Conservation (phyloP, 1,140 invertebrate species). For the Cotesia typhae region DNA sequence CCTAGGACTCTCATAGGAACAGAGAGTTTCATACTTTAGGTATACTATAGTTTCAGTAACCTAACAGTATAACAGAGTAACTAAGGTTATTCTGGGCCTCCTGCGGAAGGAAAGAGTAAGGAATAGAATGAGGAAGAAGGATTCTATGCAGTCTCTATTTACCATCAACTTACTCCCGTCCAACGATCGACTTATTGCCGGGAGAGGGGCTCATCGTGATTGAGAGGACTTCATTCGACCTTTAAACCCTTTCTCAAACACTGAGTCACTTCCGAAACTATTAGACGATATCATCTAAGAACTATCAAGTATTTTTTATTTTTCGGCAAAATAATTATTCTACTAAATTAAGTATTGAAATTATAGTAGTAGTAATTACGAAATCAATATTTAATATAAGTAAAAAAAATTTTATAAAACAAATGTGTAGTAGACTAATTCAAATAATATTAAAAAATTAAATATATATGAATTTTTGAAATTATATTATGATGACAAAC, state of each 20-base stretch:
- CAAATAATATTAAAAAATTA: too few species aligned
- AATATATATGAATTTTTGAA: too few species aligned
- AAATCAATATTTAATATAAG: too few species aligned
- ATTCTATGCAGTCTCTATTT: slow-evolving; percentile 5
- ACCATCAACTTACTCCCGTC: slow-evolving; percentile 44
- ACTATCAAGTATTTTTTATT: slow-evolving; percentile 4
- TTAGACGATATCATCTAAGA: slow-evolving; percentile 18
- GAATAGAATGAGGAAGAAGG: slow-evolving; percentile 19
- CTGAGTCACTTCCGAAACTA: slow-evolving; percentile 17
- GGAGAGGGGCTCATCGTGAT: slow-evolving; percentile 48
- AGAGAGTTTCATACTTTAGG: slow-evolving; percentile 62
- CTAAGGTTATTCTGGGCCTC: slow-evolving; percentile 59
- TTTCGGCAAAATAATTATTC: too few species aligned
- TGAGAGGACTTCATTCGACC: slow-evolving; percentile 42
- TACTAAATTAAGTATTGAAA: too few species aligned
- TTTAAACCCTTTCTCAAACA: slow-evolving; percentile 26
- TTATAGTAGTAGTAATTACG: too few species aligned
- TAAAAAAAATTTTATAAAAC: too few species aligned
- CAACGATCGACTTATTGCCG: slow-evolving; percentile 48
- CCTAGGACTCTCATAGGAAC: slow-evolving; percentile 64
- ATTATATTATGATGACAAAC: too few species aligned
- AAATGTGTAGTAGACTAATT: too few species aligned
- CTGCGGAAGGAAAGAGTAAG: slow-evolving; percentile 40
- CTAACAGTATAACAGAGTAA: slow-evolving; percentile 64
- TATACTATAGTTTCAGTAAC: slow-evolving; percentile 54